phyloP scores from a whole-genome alignment of 1,140 invertebrate species.

The Heterodera schachtii region DNA sequence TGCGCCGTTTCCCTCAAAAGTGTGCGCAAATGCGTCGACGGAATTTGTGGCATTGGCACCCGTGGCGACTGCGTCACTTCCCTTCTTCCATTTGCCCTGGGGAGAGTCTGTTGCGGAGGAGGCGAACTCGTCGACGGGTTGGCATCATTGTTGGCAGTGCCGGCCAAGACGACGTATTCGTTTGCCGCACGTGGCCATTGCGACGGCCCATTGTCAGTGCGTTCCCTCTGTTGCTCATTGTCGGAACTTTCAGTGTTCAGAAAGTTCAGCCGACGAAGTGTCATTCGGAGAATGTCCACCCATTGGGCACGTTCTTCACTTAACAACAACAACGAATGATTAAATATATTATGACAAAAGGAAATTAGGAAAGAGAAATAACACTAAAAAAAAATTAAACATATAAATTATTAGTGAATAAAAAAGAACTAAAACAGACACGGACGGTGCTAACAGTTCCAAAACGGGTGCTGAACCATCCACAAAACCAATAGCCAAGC shows the following conservation, averaged over 20 bases:
- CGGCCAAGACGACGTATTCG: conserved; percentile 22
- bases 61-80: background rate
- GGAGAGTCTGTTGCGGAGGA: background rate
- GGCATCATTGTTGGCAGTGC: background rate
- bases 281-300: conserved; percentile 9
- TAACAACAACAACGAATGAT: background rate
- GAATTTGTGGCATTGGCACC: background rate
- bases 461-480: conserved; percentile 27
- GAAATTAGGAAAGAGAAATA: background rate
- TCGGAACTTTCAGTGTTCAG: background rate
- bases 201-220: background rate
- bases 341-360: too few relatives aligned
- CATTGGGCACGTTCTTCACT: conserved; percentile 28
- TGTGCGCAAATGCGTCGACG: background rate
- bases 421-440: conserved; percentile 27
- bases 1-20: background rate
- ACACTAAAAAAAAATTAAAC: background rate
- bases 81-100: background rate
- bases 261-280: conserved; percentile 23
- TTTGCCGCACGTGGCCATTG: background rate
- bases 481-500: conserved; percentile 34
- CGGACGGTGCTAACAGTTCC: conserved; percentile 29
- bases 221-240: background rate
- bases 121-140: background rate
- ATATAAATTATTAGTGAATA: background rate